phyloP scores from a whole-genome alignment of 2,888 invertebrate species.

The Brachynemurus nebulosus region DNA sequence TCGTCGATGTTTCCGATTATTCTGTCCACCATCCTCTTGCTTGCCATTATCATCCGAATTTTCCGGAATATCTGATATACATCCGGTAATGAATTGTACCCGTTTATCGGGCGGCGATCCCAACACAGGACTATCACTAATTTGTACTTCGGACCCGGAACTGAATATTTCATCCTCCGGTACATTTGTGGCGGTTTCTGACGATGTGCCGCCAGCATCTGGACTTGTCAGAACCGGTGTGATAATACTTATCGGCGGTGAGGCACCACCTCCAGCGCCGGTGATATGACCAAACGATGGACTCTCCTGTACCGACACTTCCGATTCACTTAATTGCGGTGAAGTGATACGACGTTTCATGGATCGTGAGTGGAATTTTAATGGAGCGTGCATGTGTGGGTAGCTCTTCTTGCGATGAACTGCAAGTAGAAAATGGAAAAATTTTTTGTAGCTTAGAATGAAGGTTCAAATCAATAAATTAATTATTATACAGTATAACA shows the following conservation, averaged over 20 bases:
- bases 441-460: too few species aligned
- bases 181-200: constrained; percentile 7
- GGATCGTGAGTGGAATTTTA: constrained; percentile 42
- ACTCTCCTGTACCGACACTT: constrained; percentile 7
- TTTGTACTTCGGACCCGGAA: constrained; percentile 25
- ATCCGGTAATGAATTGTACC: constrained; percentile 34
- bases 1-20: constrained; percentile 33
- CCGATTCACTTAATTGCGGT: constrained; percentile 18
- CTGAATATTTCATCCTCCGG: constrained; percentile 26
- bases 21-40: constrained; percentile 22
- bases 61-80: constrained; percentile 27
- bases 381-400: constrained; percentile 45
- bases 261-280: constrained; percentile 20
- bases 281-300: constrained; percentile 17
- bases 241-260: constrained; percentile 16
- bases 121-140: constrained; percentile 23
- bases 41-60: constrained; percentile 25
- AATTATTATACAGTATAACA: too few species aligned
- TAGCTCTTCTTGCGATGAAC: constrained; percentile 49
- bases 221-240: constrained; percentile 12
- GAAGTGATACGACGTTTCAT: constrained; percentile 33
- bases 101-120: constrained; percentile 26
- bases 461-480: too few species aligned
- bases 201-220: constrained; percentile 9
- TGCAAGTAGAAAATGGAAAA: constrained; percentile 30